These are phyloP conservation scores for Lasioglossum malachurum DNA, from an alignment of 2,888 invertebrate species.

Conservation along the genomic window DNA sequence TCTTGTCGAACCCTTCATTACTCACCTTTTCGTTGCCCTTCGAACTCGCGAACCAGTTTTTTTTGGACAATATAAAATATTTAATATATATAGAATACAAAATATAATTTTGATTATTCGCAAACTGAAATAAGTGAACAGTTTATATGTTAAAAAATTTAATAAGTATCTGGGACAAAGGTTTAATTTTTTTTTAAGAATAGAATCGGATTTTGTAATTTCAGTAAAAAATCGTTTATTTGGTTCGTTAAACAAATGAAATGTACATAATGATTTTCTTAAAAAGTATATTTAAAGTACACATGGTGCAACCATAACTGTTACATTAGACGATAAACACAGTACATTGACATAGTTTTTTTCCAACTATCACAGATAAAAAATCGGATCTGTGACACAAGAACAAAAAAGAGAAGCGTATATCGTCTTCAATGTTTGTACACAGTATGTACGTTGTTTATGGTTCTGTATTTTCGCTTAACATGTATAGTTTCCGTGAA, in stretches of 20 bases:
- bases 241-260: slow-evolving; percentile 11
- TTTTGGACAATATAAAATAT: not conserved
- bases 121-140: not conserved
- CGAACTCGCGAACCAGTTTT: not conserved
- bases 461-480: slow-evolving; percentile 12
- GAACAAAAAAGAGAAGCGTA: slow-evolving; percentile 13
- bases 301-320: slow-evolving; percentile 27
- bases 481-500: slow-evolving; percentile 2
- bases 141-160: too few relatives aligned
- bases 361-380: slow-evolving; percentile 26
- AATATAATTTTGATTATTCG: not conserved
- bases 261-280: slow-evolving; percentile 22
- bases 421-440: slow-evolving; percentile 9
- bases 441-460: slow-evolving; percentile 20
- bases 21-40: not conserved
- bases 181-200: not conserved
- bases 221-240: slow-evolving; percentile 9
- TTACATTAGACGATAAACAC: slow-evolving; percentile 34
- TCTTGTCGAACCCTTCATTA: not conserved
- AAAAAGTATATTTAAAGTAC: slow-evolving; percentile 57
- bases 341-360: slow-evolving; percentile 21
- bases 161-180: not conserved
- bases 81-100: not conserved
- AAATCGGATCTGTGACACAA: slow-evolving; percentile 18
- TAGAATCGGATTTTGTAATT: not conserved